phyloP scores from a whole-genome alignment of 2,888 invertebrate genomes.

The Mongoloraphidia duomilia region DNA sequence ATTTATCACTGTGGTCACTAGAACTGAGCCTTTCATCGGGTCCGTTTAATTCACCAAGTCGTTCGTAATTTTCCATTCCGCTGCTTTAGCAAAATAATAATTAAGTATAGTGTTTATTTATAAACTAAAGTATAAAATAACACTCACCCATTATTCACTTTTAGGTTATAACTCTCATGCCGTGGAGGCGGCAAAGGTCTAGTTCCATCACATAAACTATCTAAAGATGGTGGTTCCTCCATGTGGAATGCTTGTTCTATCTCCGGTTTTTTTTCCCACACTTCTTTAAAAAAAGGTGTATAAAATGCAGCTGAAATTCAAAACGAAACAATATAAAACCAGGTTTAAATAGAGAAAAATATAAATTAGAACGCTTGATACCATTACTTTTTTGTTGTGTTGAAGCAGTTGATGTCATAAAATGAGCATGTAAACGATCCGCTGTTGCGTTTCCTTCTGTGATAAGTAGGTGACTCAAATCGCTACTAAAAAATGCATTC shows the following conservation, averaged over 20 bases:
- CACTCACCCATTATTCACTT: conserved; percentile 39
- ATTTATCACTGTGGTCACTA: conserved; percentile 55
- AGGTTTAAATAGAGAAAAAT: background rate
- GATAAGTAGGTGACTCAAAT: conserved; percentile 76
- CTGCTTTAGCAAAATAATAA: conserved; percentile 27
- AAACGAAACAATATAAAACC: background rate
- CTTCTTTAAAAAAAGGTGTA: conserved; percentile 90
- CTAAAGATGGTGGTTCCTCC: conserved; percentile 46
- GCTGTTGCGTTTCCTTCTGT: conserved; percentile 89
- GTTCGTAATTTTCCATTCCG: conserved; percentile 52
- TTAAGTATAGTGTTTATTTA: background rate
- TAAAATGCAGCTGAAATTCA: conserved; percentile 69
- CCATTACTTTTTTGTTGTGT: conserved; percentile 72
- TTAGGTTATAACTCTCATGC: conserved; percentile 64
- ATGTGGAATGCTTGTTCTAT: conserved; percentile 85
- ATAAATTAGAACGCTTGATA: background rate
- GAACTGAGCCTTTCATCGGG: conserved; percentile 41
- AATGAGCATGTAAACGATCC: conserved; percentile 77
- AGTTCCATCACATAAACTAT: conserved; percentile 53
- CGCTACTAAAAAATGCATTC: conserved; percentile 79
- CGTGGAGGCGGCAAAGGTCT: conserved; percentile 56
- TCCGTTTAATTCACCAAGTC: conserved; percentile 42
- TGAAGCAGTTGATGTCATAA: conserved; percentile 77
- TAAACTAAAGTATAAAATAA: background rate
- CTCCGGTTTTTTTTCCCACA: conserved; percentile 90